phyloP scores from a whole-genome alignment of 1,140 invertebrate genomes.

The Nautilus pompilius region DNA sequence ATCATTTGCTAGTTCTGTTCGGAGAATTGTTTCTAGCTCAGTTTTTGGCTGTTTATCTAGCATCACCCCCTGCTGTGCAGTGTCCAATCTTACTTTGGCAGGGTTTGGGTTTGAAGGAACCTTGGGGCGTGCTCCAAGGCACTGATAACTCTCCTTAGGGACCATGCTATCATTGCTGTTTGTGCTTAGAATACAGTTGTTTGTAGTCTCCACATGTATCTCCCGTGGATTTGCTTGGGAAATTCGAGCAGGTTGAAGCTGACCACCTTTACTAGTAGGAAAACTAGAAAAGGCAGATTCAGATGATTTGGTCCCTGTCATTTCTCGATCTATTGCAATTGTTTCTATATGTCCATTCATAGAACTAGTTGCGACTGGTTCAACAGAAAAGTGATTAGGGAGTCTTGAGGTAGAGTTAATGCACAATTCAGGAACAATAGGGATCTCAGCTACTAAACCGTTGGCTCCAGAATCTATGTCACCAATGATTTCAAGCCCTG shows the following conservation, averaged over 20 bases:
- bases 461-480: neutral
- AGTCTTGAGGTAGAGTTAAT: neutral
- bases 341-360: neutral
- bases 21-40: neutral
- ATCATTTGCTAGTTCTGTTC: slow-evolving; percentile 8
- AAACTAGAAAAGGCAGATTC: neutral
- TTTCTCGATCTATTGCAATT: slow-evolving; percentile 1
- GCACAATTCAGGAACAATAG: neutral
- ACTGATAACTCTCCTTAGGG: neutral
- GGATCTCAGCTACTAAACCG: neutral
- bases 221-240: slow-evolving; percentile 4
- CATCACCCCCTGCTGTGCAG: slow-evolving; percentile 3
- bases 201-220: neutral
- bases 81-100: slow-evolving; percentile 3
- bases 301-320: neutral
- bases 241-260: slow-evolving; percentile 2
- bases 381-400: neutral
- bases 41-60: neutral
- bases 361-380: slow-evolving; percentile 1
- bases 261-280: neutral
- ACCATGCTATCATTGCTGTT: neutral
- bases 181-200: neutral
- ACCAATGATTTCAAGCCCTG: neutral
- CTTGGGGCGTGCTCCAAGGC: slow-evolving; percentile 1
- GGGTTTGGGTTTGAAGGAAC: slow-evolving; percentile 10